Conservation (phyloP, 1,140 invertebrate species). For the Hylaeus anthracinus region DNA sequence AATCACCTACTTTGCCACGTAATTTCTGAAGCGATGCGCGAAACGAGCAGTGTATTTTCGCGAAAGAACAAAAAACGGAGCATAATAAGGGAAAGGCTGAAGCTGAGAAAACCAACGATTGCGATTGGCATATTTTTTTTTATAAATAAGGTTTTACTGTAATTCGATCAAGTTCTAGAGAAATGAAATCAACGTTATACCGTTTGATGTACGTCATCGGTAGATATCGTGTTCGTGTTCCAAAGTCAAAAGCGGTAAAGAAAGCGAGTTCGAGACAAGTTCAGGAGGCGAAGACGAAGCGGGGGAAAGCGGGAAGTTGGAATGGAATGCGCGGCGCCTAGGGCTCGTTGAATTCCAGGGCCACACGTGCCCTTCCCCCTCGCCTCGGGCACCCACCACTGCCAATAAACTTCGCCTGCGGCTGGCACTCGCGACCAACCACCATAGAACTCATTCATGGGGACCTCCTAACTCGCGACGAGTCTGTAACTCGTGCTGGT, state of each 20-base stretch:
- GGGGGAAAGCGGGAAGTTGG: slow-evolving; percentile 56
- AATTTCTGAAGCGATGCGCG: too few relatives aligned
- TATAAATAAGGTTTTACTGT: slow-evolving; percentile 21
- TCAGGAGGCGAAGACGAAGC: slow-evolving; percentile 44
- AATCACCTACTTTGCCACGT: too few relatives aligned
- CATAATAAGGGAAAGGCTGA: neutral
- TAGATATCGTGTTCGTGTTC: slow-evolving; percentile 43
- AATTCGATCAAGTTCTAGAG: too few relatives aligned
- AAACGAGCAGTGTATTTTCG: neutral
- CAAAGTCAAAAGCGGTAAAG: slow-evolving; percentile 72
- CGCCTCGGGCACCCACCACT: slow-evolving; percentile 71
- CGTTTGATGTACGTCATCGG: slow-evolving; percentile 24
- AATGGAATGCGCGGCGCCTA: slow-evolving; percentile 84
- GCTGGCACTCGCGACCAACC: slow-evolving; percentile 80
- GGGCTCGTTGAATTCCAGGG: slow-evolving; percentile 83
- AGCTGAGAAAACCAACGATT: neutral
- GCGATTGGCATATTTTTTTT: slow-evolving; percentile 18
- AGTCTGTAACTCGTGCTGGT: slow-evolving; percentile 8
- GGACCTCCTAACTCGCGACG: slow-evolving; percentile 77
- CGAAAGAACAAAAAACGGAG: neutral
- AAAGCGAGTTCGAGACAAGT: slow-evolving; percentile 73
- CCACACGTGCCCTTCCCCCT: slow-evolving; percentile 79
- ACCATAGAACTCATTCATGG: slow-evolving; percentile 81
- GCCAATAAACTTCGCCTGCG: slow-evolving; percentile 80
- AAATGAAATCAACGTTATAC: slow-evolving; percentile 28